Base-by-base conservation (phyloP, 2,888 invertebrate genomes). In the Amphimallon solstitiale region DNA sequence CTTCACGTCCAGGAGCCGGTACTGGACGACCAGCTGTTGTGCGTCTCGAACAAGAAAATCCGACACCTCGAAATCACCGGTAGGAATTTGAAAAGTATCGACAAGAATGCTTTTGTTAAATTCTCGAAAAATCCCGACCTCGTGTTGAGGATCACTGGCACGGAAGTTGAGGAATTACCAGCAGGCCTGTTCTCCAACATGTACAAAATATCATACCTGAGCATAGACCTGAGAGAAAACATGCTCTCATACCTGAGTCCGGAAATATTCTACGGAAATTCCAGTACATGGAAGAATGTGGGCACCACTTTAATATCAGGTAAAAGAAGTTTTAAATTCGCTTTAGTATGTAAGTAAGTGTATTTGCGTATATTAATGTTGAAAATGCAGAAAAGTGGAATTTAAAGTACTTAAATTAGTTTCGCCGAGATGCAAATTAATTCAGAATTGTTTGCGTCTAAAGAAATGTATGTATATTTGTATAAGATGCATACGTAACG, bases 241-340 rank as follows among this genome's bases (percentile, higher is more conserved):
- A 88, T 89, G 82, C 86, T 95, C 77, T 87, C 89, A 35, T 89
- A 90, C 66, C 85, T 95, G 70, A 91, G 92, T 79, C 92, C 94
- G 60, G 92, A 93, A 69, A 91, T 92, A 69, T 91, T 95, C 80
- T 95, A 95, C 81, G 92, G 92, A 23, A 94, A 95, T 81, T 89
- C 91, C 72, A 92, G 92, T 19, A 89, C 90, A 74, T 94, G 94
- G 94, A 94, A 94, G 81, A 90, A 91, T 72, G 91, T 93, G 71
- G 94, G 94, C 10, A 94, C 95, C 3, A 92, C 93, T 78, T 87
- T 94, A 79, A 89, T 95, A 64, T 90, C 92, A 83, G 92, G 92
- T 92, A 82, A 83, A n/a, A n/a, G n/a, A n/a, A 84, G 49, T 77
- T 54, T 45, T 12, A 29, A 12, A n/a, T 4, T 17, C 34, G 21